These are phyloP conservation scores for Lampris incognitus DNA, from an alignment of 2,113 vertebrate genomes.

Conservation along the genomic window DNA sequence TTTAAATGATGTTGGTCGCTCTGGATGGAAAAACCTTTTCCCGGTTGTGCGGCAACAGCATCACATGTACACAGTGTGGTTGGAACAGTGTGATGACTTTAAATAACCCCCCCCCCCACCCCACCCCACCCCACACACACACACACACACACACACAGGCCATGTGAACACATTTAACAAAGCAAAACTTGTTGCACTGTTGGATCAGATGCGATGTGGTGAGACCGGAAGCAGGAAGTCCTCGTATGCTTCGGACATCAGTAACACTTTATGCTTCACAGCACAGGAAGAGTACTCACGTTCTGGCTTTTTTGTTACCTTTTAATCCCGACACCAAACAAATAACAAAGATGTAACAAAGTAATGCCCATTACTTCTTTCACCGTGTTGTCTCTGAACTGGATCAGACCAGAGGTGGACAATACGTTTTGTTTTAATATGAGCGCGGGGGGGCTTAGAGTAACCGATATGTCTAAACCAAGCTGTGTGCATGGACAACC, in stretches of 20 bases:
- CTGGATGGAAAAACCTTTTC: conserved; percentile 19
- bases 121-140: too few species aligned
- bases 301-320: conserved; percentile 4
- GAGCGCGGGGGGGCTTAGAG: conserved; percentile 5
- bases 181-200: conserved; percentile 20
- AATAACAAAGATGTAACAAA: conserved; percentile 11
- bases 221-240: conserved; percentile 29
- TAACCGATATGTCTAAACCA: conserved; percentile 41
- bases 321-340: conserved; percentile 18
- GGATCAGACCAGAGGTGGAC: conserved; percentile 11
- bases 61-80: conserved; percentile 2
- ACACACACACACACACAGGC: conserved; percentile 4
- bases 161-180: conserved; percentile 35
- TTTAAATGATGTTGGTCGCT: conserved; percentile 39
- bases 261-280: conserved; percentile 38
- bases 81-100: too few species aligned
- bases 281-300: background rate
- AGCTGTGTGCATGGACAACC: conserved; percentile 27
- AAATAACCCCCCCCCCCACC: too few species aligned
- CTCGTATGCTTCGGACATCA: conserved; percentile 54
- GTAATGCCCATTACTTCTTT: background rate
- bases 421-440: conserved; percentile 1
- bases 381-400: conserved; percentile 25
- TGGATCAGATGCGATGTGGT: conserved; percentile 28
- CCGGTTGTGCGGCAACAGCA: conserved; percentile 27